These are phyloP conservation scores for Arothron firmamentum DNA, from an alignment of 2,113 vertebrate species.

Conservation along the genomic window DNA sequence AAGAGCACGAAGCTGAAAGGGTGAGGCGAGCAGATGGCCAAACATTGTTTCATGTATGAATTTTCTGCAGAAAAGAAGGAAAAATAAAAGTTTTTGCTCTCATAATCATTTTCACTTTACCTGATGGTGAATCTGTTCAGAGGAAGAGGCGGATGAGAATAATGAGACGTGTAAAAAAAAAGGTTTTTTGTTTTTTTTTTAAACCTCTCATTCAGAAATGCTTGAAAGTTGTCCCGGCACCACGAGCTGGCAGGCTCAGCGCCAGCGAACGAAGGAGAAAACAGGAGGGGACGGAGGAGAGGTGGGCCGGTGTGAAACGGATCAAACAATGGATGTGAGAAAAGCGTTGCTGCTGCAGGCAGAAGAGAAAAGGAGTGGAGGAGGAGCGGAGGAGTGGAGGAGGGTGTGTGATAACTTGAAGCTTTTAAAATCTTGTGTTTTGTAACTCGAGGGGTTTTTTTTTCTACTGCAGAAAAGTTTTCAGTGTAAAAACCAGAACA, in stretches of 20 bases:
- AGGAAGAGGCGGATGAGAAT: conserved; percentile 30
- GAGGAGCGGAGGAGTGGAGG: conserved; percentile 44
- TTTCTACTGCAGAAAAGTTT: conserved; percentile 29
- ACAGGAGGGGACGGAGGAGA: conserved; percentile 65
- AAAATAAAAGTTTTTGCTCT: conserved; percentile 37
- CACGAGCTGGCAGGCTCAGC: conserved; percentile 34
- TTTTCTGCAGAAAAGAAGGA: conserved; percentile 9
- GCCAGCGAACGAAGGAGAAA: conserved; percentile 59
- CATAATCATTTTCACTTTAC: conserved; percentile 39
- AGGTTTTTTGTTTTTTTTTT: conserved; percentile 39
- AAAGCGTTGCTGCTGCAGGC: conserved; percentile 53
- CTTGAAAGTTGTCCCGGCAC: conserved; percentile 51
- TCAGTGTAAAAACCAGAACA: too few species aligned
- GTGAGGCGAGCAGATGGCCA: conserved; percentile 9
- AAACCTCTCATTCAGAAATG: conserved; percentile 60
- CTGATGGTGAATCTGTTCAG: conserved; percentile 20
- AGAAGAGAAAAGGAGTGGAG: conserved; percentile 54
- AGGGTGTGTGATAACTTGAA: conserved; percentile 54
- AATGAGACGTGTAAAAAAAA: conserved; percentile 32
- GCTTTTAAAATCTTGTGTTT: conserved; percentile 58
- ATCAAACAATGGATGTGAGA: conserved; percentile 70
- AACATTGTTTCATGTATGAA: conserved; percentile 42
- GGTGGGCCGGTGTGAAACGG: conserved; percentile 68
- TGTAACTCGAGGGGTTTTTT: conserved; percentile 34
- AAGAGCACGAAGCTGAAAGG: conserved; percentile 10